phyloP scores from a whole-genome alignment of 2,113 vertebrate genomes.

The Chiloscyllium plagiosum region DNA sequence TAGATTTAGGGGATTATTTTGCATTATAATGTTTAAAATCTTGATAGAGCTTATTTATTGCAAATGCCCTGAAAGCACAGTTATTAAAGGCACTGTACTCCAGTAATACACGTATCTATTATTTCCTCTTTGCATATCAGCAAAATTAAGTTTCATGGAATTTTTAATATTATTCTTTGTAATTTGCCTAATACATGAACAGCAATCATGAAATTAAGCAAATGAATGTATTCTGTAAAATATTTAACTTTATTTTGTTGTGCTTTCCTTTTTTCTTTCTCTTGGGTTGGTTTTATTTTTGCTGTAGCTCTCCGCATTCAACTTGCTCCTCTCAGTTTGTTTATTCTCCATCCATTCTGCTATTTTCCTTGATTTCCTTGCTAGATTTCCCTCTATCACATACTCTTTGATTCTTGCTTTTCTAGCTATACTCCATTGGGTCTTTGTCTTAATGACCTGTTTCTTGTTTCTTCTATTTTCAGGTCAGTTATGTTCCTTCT shows the following conservation, averaged over 20 bases:
- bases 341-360: not conserved
- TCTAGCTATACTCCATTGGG: not conserved
- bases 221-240: not conserved
- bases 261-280: not conserved
- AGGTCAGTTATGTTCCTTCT: not conserved
- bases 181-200: not conserved
- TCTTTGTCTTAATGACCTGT: not conserved
- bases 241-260: not conserved
- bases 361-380: too few relatives aligned
- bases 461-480: not conserved
- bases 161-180: not conserved
- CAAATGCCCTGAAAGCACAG: not conserved
- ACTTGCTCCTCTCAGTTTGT: not conserved
- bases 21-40: not conserved
- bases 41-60: not conserved
- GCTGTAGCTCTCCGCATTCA: not conserved
- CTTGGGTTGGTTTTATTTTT: not conserved
- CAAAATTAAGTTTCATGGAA: not conserved
- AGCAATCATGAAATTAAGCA: not conserved
- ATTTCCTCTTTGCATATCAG: not conserved
- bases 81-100: not conserved
- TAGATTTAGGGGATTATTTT: not conserved
- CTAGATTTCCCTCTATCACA: too few relatives aligned
- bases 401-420: not conserved
- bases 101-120: not conserved